Evolutionary conservation across 2,888 invertebrate genomes (phyloP).

Genomic region (Ormia ochracea): DNA sequence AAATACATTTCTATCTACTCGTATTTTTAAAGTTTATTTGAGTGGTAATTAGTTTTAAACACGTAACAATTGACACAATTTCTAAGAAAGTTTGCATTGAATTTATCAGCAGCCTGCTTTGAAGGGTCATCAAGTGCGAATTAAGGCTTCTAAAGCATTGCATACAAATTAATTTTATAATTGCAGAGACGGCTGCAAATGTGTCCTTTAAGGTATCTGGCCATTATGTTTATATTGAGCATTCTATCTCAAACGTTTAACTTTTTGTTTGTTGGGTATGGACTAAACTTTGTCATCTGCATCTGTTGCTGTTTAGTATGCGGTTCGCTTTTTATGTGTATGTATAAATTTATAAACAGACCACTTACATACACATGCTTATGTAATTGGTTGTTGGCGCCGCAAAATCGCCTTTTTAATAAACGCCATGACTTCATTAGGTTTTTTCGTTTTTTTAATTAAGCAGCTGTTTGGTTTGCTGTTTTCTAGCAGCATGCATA

Average conservation of each 20-base stretch:
- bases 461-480: constrained; percentile 52
- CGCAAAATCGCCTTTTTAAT: constrained; percentile 49
- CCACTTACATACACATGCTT: background rate
- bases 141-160: no score
- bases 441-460: constrained; percentile 53
- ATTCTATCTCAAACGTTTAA: background rate
- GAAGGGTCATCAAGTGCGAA: no score
- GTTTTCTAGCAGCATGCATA: background rate
- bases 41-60: background rate
- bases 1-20: background rate
- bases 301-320: background rate
- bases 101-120: no score
- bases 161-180: no score
- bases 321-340: background rate
- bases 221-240: no score
- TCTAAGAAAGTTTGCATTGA: no score
- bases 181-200: no score
- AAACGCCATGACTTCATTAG: constrained; percentile 50
- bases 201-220: no score
- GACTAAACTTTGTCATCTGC: background rate
- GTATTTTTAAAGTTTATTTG: background rate
- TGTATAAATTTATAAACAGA: background rate
- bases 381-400: constrained; percentile 32
- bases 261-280: background rate
- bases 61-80: no score